Percentiles rank a stretch among this genome's conserved stretches.
Evolutionary conservation across 2,888 invertebrate genomes (phyloP).

Genomic region (Chymomyza fuscimana): DNA sequence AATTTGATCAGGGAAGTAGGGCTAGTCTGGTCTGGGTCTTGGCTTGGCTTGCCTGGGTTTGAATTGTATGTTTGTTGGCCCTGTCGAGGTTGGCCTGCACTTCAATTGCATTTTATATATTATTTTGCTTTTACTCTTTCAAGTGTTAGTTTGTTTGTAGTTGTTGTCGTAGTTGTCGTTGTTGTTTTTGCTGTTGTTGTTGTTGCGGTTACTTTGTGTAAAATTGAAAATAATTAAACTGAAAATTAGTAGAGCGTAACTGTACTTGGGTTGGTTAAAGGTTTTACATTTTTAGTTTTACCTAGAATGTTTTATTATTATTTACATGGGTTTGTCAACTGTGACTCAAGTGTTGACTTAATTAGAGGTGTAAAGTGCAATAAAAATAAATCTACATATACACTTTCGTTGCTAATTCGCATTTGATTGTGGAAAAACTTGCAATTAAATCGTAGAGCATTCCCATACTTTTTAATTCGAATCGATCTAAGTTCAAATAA

Average conservation of each 20-base stretch:
- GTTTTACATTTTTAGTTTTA: slow-evolving; percentile 1
- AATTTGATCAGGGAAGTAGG: slow-evolving; percentile 17
- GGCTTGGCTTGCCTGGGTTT: neutral
- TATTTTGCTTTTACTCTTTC: slow-evolving; percentile 37
- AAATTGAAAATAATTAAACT: slow-evolving; percentile 70
- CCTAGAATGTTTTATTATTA: neutral
- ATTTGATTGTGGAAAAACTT: neutral
- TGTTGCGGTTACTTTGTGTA: slow-evolving; percentile 64
- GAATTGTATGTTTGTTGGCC: neutral
- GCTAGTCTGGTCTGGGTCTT: neutral
- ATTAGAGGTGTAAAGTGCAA: slow-evolving; percentile 35
- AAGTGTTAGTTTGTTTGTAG: slow-evolving; percentile 44
- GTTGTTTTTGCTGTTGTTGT: slow-evolving; percentile 38
- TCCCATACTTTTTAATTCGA: too few species aligned
- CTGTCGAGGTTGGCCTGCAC: slow-evolving; percentile 41
- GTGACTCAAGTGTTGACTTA: slow-evolving; percentile 45
- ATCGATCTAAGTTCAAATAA: too few species aligned
- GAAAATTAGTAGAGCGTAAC: slow-evolving; percentile 71
- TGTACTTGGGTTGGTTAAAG: slow-evolving; percentile 26
- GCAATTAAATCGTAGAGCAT: too few species aligned
- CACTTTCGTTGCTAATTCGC: neutral
- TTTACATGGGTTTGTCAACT: slow-evolving; percentile 1
- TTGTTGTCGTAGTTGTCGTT: slow-evolving; percentile 14
- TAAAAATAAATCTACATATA: neutral
- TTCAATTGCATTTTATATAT: slow-evolving; percentile 54